Evolutionary conservation across 1,140 invertebrate species (phyloP).

Genomic region (Meloidogyne chitwoodi): DNA sequence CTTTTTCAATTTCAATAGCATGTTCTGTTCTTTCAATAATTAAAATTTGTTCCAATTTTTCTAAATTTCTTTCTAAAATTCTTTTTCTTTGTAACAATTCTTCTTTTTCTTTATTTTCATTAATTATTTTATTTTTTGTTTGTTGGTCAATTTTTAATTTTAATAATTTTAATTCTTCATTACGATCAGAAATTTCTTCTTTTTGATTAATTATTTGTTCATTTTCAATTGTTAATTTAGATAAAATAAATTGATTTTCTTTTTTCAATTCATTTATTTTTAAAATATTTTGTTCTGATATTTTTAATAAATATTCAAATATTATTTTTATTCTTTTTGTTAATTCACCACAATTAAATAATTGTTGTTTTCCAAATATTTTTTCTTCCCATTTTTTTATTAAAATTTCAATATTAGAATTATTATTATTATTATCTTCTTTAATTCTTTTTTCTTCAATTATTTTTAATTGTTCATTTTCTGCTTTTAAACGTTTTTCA

Average conservation of each 20-base stretch:
- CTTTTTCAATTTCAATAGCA: background rate
- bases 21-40: background rate
- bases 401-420: background rate
- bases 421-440: background rate
- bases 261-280: background rate
- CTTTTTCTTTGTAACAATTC: background rate
- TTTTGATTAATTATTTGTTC: background rate
- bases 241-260: background rate
- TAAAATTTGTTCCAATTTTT: background rate
- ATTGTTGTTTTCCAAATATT: background rate
- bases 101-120: background rate
- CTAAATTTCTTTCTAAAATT: background rate
- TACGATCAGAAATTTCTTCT: background rate
- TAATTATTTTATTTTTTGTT: background rate
- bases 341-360: background rate
- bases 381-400: slow-evolving; percentile 1
- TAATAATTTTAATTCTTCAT: background rate
- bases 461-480: background rate
- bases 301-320: background rate
- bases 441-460: background rate
- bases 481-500: background rate
- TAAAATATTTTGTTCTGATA: background rate
- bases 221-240: background rate
- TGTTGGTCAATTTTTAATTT: background rate
- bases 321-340: background rate